phyloP scores from a whole-genome alignment of 2,113 vertebrate species.

The Siniperca chuatsi region DNA sequence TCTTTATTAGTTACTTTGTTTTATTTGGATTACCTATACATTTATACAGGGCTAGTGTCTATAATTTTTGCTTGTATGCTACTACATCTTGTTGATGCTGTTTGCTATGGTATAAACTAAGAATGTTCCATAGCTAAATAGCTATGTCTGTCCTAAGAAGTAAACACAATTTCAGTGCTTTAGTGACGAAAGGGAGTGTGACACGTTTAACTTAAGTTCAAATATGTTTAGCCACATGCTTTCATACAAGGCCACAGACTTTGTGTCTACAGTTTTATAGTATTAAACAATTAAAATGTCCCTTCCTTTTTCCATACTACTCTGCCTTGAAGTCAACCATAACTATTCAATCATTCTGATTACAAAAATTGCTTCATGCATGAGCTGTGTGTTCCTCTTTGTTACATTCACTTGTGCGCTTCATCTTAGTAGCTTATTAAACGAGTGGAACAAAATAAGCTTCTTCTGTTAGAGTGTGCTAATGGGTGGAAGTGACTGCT shows the following conservation, averaged over 20 bases:
- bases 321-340: constrained; percentile 43
- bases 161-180: neutral
- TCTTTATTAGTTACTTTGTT: neutral
- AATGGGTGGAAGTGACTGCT: constrained; percentile 66
- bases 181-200: neutral
- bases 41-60: neutral
- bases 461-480: constrained; percentile 55
- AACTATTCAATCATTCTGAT: constrained; percentile 47
- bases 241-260: constrained; percentile 8
- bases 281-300: constrained; percentile 18
- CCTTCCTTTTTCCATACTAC: neutral
- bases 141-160: neutral
- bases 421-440: constrained; percentile 64
- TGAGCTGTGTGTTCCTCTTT: constrained; percentile 47
- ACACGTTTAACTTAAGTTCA: neutral
- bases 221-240: neutral
- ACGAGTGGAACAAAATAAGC: constrained; percentile 58
- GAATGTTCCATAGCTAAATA: neutral
- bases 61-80: neutral
- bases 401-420: constrained; percentile 51
- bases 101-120: neutral
- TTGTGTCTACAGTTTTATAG: neutral
- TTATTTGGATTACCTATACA: neutral
- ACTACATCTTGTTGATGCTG: neutral
- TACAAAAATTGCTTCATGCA: constrained; percentile 38